Conservation (phyloP, 2,113 vertebrate species). For the Murina feae region DNA sequence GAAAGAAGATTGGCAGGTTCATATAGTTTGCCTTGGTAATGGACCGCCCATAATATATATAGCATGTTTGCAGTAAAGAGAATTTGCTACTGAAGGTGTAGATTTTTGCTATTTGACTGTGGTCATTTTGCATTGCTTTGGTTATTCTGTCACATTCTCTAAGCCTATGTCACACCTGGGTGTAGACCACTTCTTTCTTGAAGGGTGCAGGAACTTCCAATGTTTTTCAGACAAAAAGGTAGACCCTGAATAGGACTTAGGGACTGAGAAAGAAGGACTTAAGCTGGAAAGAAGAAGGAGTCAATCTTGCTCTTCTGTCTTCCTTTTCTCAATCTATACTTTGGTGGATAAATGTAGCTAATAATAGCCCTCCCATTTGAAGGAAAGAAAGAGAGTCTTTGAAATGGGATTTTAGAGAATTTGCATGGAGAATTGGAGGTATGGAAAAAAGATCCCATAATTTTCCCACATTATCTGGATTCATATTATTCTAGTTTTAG, state of each 20-base stretch:
- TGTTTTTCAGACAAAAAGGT: not conserved
- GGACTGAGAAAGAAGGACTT: too few species aligned
- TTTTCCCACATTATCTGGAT: not conserved
- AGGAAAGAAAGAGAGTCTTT: not conserved
- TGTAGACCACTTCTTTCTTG: not conserved
- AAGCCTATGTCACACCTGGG: not conserved
- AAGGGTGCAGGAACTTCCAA: not conserved
- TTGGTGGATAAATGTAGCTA: not conserved
- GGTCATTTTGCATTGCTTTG: not conserved
- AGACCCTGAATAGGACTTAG: not conserved
- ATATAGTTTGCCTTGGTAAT: not conserved
- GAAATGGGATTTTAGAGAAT: not conserved
- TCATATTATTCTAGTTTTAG: not conserved
- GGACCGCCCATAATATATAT: not conserved
- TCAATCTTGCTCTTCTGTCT: not conserved
- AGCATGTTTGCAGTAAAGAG: not conserved
- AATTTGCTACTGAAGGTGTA: not conserved
- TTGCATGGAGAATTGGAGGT: not conserved
- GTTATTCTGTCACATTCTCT: not conserved
- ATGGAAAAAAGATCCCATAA: not conserved
- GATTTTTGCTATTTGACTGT: not conserved
- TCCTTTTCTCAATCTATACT: not conserved
- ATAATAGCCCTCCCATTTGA: not conserved
- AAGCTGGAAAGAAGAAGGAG: not conserved
- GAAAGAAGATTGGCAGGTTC: not conserved